Evolutionary conservation across 2,113 vertebrate genomes (phyloP).

Genomic region (Phalacrocorax brasilianus): DNA sequence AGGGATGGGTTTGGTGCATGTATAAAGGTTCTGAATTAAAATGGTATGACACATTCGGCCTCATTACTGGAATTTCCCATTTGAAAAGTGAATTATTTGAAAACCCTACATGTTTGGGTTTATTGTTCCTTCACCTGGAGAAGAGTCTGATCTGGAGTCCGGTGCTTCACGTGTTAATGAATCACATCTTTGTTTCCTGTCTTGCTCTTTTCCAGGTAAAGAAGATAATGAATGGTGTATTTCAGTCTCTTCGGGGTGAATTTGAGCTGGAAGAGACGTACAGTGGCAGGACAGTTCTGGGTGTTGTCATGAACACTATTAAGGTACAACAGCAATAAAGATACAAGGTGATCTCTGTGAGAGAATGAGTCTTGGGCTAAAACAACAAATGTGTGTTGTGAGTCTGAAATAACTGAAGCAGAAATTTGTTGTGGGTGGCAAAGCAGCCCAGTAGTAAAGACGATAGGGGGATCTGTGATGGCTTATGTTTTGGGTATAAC

Average conservation of each 20-base stretch:
- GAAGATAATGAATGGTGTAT: slow-evolving; percentile 95
- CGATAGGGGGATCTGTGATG: neutral
- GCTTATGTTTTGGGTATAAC: neutral
- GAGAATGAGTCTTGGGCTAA: neutral
- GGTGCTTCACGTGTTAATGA: neutral
- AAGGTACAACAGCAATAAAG: slow-evolving; percentile 75
- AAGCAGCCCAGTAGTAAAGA: neutral
- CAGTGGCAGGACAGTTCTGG: slow-evolving; percentile 82
- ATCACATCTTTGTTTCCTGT: neutral
- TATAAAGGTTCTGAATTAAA: neutral
- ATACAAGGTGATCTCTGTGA: neutral
- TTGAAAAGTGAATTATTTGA: neutral
- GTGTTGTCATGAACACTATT: slow-evolving; percentile 86
- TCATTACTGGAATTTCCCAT: neutral
- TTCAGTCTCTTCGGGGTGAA: slow-evolving; percentile 87
- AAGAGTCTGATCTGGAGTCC: neutral
- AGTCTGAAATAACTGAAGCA: neutral
- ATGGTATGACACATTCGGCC: neutral
- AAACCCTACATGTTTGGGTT: neutral
- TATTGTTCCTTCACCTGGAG: neutral
- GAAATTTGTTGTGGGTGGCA: neutral
- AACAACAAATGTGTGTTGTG: rapidly evolving
- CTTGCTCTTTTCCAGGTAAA: slow-evolving; percentile 82
- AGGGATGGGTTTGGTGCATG: neutral
- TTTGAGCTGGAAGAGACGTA: slow-evolving; percentile 88